Conservation (phyloP, 2,888 invertebrate species). For the Podabrus alpinus region DNA sequence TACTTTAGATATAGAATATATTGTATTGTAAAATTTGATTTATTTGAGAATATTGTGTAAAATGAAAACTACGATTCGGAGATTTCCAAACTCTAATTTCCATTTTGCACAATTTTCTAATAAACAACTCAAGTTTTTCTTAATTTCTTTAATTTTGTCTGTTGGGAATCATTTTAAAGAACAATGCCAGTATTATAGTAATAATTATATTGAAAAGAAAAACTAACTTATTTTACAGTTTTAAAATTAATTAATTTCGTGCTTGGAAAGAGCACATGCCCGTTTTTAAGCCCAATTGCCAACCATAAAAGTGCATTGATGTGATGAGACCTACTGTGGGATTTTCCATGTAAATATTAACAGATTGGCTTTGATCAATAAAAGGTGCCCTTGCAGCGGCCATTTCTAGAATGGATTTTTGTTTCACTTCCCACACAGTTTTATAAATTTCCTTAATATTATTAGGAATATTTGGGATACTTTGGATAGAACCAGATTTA, state of each 20-base stretch:
- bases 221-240: background rate
- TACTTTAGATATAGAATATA: no score
- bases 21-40: no score
- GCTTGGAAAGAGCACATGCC: constrained; percentile 83
- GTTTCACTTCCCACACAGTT: constrained; percentile 97
- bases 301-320: constrained; percentile 98
- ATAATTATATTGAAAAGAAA: background rate
- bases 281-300: constrained; percentile 96
- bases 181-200: background rate
- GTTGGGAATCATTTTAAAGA: background rate
- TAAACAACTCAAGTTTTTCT: no score
- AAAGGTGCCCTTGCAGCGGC: constrained; percentile 97
- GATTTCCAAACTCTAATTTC: no score
- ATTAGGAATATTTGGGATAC: constrained; percentile 81
- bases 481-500: constrained; percentile 90
- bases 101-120: no score
- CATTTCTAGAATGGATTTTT: constrained; percentile 92
- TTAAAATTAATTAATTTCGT: background rate
- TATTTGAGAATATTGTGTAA: no score
- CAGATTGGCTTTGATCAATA: constrained; percentile 98
- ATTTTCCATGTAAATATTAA: constrained; percentile 96
- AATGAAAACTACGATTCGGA: no score
- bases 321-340: constrained; percentile 92
- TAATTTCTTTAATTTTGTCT: no score
- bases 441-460: constrained; percentile 87